phyloP scores from a whole-genome alignment of 1,140 invertebrate species.

The Eubasilissa regina region DNA sequence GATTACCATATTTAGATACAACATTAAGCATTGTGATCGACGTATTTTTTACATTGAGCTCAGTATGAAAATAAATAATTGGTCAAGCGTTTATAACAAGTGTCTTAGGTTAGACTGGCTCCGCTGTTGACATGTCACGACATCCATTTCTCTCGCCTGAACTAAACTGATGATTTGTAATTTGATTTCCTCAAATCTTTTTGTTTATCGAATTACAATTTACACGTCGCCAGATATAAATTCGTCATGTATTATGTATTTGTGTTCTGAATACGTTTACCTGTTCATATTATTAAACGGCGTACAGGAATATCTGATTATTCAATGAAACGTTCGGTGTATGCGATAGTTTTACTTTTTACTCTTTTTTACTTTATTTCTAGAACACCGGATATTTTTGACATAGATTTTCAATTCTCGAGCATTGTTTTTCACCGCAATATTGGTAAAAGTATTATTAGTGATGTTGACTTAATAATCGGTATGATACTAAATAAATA shows the following conservation, averaged over 20 bases:
- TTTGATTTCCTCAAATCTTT: conserved; percentile 10
- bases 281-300: conserved; percentile 28
- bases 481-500: conserved; percentile 13
- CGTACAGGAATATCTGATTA: conserved; percentile 12
- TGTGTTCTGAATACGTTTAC: conserved; percentile 13
- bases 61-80: conserved; percentile 34
- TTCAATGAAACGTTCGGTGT: conserved; percentile 34
- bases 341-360: conserved; percentile 10
- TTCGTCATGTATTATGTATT: conserved; percentile 33
- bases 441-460: not conserved
- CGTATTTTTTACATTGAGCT: conserved; percentile 33
- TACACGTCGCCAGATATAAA: conserved; percentile 35
- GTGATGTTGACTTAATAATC: conserved; percentile 21
- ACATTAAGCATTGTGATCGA: conserved; percentile 40
- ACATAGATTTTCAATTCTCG: not conserved
- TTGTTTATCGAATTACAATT: conserved; percentile 24
- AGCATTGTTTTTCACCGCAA: not conserved
- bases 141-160: conserved; percentile 11
- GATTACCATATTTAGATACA: conserved; percentile 54
- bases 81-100: conserved; percentile 36
- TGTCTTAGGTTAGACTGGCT: conserved; percentile 34
- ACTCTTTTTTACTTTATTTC: not conserved
- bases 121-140: conserved; percentile 44
- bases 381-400: not conserved
- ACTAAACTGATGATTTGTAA: not conserved